Percentiles rank a stretch among this genome's conserved stretches.
These are phyloP conservation scores for Petrolisthes manimaculis DNA, from an alignment of 2,888 invertebrate genomes.

Conservation along the genomic window DNA sequence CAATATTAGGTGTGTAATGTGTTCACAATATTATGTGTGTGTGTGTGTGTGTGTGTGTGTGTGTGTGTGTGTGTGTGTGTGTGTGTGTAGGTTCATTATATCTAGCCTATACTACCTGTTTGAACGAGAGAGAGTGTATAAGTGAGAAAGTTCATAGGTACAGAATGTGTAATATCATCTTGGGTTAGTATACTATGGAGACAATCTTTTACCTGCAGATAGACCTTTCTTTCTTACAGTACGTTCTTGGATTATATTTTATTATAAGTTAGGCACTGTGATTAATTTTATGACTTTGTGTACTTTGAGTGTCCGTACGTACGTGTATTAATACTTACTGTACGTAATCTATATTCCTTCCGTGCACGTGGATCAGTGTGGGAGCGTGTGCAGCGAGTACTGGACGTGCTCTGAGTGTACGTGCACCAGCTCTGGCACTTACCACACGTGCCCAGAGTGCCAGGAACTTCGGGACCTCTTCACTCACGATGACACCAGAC, in stretches of 20 bases:
- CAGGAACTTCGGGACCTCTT: slow-evolving; percentile 57
- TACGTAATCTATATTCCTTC: background rate
- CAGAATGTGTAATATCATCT: too few relatives aligned
- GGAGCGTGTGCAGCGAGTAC: slow-evolving; percentile 45
- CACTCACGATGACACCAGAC: slow-evolving; percentile 44
- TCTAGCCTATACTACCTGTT: too few relatives aligned
- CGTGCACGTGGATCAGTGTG: background rate
- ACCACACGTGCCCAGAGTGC: slow-evolving; percentile 59
- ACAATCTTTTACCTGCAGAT: too few relatives aligned
- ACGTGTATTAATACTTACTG: background rate
- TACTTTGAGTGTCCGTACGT: background rate
- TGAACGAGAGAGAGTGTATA: too few relatives aligned
- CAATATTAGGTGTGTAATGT: background rate
- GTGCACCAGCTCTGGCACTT: slow-evolving; percentile 42
- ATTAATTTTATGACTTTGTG: background rate
- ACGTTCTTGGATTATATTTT: too few relatives aligned
- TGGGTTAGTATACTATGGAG: too few relatives aligned
- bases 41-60: background rate
- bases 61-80: background rate
- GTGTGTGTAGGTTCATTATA: background rate
- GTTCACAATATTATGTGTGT: background rate
- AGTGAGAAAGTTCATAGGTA: too few relatives aligned
- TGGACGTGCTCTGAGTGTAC: slow-evolving; percentile 61
- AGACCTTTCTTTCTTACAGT: too few relatives aligned
- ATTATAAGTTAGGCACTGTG: too few relatives aligned